Conservation (phyloP, 2,888 invertebrate genomes). For the Heliconius erato region DNA sequence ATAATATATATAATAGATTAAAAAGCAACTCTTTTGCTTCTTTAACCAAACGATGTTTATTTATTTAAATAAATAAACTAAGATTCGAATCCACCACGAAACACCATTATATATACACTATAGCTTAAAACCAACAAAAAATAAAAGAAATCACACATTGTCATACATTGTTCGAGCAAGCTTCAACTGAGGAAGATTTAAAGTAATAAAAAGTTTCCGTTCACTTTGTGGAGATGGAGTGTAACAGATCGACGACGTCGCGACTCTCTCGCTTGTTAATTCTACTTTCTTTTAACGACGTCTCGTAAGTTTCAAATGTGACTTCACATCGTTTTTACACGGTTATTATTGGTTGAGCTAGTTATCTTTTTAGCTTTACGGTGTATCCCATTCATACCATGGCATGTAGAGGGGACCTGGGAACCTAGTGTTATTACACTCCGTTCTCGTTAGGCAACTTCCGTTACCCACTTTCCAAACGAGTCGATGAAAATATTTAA, state of each 20-base stretch:
- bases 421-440: no score
- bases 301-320: background rate
- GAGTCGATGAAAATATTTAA: background rate
- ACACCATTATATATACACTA: no score
- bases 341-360: background rate
- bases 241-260: constrained; percentile 13
- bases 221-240: constrained; percentile 11
- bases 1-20: no score
- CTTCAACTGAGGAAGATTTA: background rate
- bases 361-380: background rate
- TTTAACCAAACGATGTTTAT: no score
- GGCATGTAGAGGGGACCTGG: background rate
- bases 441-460: no score
- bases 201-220: constrained; percentile 12
- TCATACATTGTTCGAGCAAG: background rate
- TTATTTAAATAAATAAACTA: no score
- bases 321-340: background rate
- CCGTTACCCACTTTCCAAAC: no score
- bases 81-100: no score
- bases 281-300: background rate
- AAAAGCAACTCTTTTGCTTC: no score
- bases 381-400: background rate
- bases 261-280: background rate
- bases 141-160: background rate
- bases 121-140: background rate